Conservation (phyloP, 2,888 invertebrate genomes). For the Omphaloscelis lunosa region DNA sequence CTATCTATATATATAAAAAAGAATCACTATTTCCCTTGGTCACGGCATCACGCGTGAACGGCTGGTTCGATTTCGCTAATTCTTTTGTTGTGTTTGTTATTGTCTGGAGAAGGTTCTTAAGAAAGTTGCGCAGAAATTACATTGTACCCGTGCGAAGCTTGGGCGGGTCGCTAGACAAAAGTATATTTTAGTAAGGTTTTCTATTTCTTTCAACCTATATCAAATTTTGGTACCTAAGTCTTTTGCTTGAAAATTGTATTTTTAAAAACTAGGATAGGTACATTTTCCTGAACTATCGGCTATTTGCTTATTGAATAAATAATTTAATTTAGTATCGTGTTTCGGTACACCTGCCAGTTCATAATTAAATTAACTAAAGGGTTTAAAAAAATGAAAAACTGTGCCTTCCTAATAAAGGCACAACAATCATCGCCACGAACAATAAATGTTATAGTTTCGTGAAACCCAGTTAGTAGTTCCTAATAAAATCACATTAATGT, state of each 20-base stretch:
- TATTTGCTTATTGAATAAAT: not conserved
- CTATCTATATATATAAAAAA: too few species aligned
- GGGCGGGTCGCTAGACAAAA: too few species aligned
- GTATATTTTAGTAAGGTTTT: not conserved
- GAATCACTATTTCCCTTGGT: too few species aligned
- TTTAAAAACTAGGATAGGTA: not conserved
- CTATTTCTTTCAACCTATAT: not conserved
- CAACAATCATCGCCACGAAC: not conserved
- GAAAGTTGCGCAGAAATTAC: too few species aligned
- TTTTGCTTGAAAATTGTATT: not conserved
- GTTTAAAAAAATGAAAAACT: not conserved
- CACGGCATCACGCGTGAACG: too few species aligned
- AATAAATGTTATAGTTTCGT: conserved; percentile 5
- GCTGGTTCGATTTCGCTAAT: too few species aligned
- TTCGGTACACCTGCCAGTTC: not conserved
- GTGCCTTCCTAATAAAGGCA: too few species aligned
- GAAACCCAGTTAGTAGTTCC: not conserved
- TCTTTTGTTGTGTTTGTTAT: too few species aligned
- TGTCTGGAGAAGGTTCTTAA: too few species aligned
- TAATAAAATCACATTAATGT: conserved; percentile 28
- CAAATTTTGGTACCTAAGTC: not conserved
- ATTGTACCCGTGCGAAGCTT: too few species aligned
- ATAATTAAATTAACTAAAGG: not conserved
- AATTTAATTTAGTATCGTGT: not conserved
- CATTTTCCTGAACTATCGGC: too few species aligned